Conservation (phyloP, 2,888 invertebrate species). For the Halictus ligatus region DNA sequence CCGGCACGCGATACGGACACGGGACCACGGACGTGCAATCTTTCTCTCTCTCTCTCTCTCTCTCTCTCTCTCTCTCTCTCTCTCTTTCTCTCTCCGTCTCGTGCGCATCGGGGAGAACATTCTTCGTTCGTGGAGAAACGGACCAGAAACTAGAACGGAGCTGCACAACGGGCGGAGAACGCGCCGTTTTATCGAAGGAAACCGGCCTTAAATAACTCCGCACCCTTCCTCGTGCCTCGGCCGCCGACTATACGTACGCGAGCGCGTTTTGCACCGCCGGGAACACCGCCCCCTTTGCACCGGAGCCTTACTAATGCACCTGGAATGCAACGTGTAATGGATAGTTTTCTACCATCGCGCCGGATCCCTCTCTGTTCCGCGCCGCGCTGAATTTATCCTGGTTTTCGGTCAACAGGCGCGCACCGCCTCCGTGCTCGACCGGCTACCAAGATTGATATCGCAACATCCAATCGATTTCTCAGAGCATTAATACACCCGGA, state of each 20-base stretch:
- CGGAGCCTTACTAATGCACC: conserved; percentile 25
- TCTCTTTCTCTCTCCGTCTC: too few species aligned
- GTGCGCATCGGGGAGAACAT: conserved; percentile 21
- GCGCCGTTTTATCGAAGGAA: conserved; percentile 55
- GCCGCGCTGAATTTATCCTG: not conserved
- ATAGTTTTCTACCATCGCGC: conserved; percentile 11
- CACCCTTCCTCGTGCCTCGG: conserved; percentile 1
- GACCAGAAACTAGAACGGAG: conserved; percentile 36
- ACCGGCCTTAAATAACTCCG: conserved; percentile 61
- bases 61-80: not conserved
- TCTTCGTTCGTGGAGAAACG: conserved; percentile 28
- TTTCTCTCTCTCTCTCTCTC: not conserved
- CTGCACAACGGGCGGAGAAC: conserved; percentile 24
- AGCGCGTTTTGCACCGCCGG: conserved; percentile 30
- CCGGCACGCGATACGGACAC: conserved; percentile 37
- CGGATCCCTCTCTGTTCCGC: not conserved
- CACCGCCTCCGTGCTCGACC: not conserved
- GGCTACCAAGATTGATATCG: not conserved
- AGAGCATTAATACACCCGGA: too few species aligned
- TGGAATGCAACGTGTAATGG: conserved; percentile 34
- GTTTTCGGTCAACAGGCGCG: not conserved
- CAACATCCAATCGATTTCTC: not conserved
- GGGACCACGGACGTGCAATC: not conserved
- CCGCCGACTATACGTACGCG: conserved; percentile 28
- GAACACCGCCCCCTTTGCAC: conserved; percentile 12